Evolutionary conservation across 2,113 vertebrate species (phyloP), one percentile per base, ranked within the genome.

Genomic region (Campylorhamphus procurvoides): DNA sequence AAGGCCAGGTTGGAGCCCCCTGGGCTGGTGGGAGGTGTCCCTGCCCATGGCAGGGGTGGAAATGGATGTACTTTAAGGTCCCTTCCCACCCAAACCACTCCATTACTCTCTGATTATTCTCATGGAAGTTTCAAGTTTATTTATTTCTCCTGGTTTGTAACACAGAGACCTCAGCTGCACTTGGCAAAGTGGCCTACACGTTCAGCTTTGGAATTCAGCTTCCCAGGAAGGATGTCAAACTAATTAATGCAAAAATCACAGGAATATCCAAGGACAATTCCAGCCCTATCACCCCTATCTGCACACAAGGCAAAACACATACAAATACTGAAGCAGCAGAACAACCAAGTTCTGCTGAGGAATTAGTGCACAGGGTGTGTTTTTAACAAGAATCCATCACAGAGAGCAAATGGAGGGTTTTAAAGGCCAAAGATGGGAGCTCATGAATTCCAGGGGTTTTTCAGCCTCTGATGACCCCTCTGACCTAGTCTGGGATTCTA

Each of bases 251-350:
- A 35, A 37, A 37, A 67, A 40, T 18, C n/a, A 14, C 16, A 20
- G 29, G 49, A 40, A 49, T 66, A 46, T 5, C 27, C 18, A 33
- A n/a, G 20, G 35, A 4, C 69, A 62, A 35, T 14, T 18, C 1
- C 37, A 64, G 50, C 17, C 25, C 8, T 3, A 1, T 24, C 15
- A 3, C 31, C 62, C 49, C 44, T 28, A 4, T 37, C 47, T 24
- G 44, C 8, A 42, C 2, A 9, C 4, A 16, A 42, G 24, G 1
- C 2, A 3, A 31, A 59, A 35, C 4, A 49, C 0, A 0, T 1
- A 8, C 44, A 47, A 24, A 28, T 3, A 2, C 0, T 7, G 19
- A 62, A 22, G 4, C 18, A 39, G 35, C 1, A 25, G 22, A 74
- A 46, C 7, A 37, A 55, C 2, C 39, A 35, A 10, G 7, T 6